A percentile compares a stretch with the other conserved stretches of the same genome.
Conservation (phyloP, 1,140 invertebrate genomes). For the Formica exsecta region DNA sequence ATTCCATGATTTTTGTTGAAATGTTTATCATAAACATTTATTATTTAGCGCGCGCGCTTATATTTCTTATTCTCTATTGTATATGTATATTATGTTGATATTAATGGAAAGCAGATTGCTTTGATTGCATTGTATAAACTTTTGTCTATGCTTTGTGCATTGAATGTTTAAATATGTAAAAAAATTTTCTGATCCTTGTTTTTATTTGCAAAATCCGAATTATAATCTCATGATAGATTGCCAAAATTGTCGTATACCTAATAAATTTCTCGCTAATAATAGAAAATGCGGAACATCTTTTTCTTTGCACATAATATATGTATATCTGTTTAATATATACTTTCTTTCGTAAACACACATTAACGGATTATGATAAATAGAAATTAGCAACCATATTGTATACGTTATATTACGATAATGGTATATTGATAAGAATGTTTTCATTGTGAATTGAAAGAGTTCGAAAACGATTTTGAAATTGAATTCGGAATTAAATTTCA, state of each 20-base stretch:
- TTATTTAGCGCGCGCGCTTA: background rate
- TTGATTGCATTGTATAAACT: background rate
- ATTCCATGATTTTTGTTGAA: slow-evolving; percentile 2
- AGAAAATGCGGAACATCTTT: slow-evolving; percentile 34
- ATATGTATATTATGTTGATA: background rate
- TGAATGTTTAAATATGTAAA: slow-evolving; percentile 5
- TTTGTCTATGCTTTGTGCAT: background rate
- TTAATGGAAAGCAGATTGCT: background rate
- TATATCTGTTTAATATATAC: background rate
- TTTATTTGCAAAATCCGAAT: background rate
- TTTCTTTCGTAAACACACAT: background rate
- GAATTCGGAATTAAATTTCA: background rate
- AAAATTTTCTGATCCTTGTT: background rate
- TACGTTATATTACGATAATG: background rate
- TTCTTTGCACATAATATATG: background rate
- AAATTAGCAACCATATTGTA: slow-evolving; percentile 15
- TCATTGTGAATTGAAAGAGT: background rate
- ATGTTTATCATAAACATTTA: background rate
- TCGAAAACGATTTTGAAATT: slow-evolving; percentile 8
- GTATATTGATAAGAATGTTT: background rate
- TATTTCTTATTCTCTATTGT: background rate
- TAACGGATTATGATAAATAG: slow-evolving; percentile 6
- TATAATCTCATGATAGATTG: background rate
- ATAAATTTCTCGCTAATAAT: slow-evolving; percentile 17
- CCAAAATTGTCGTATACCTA: background rate